Conservation (phyloP, 1,140 invertebrate genomes). For the Lasioglossum baleicum region DNA sequence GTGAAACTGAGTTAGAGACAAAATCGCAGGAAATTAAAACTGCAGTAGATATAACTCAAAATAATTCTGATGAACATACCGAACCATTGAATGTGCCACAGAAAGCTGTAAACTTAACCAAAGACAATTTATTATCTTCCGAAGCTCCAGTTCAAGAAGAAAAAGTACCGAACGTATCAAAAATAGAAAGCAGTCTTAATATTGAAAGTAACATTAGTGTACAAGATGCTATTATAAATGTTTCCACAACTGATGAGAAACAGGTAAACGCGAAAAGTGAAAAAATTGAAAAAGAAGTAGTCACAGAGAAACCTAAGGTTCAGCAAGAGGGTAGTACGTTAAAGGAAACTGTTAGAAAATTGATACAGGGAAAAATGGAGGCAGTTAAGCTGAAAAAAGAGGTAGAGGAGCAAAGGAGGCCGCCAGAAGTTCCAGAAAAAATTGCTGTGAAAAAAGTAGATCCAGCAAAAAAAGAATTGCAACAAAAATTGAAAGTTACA, state of each 20-base stretch:
- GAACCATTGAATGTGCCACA: not conserved
- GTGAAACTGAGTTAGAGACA: slow-evolving; percentile 9
- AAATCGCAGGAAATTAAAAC: not conserved
- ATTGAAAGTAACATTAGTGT: slow-evolving; percentile 18
- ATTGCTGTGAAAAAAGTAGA: slow-evolving; percentile 33
- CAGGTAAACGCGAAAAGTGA: slow-evolving; percentile 17
- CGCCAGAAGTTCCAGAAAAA: slow-evolving; percentile 51
- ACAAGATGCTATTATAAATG: slow-evolving; percentile 28
- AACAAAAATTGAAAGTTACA: slow-evolving; percentile 56
- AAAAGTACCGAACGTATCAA: not conserved
- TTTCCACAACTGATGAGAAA: slow-evolving; percentile 2
- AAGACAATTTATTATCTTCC: slow-evolving; percentile 11
- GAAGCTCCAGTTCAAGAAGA: slow-evolving; percentile 11
- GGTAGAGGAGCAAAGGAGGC: slow-evolving; percentile 30
- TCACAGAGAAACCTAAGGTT: slow-evolving; percentile 37
- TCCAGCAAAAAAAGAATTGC: slow-evolving; percentile 35
- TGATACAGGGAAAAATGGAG: slow-evolving; percentile 73
- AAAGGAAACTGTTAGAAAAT: slow-evolving; percentile 74
- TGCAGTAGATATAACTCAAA: not conserved
- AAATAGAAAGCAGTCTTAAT: slow-evolving; percentile 13
- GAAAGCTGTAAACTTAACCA: not conserved
- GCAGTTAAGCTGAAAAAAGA: slow-evolving; percentile 66
- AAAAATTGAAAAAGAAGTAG: slow-evolving; percentile 4
- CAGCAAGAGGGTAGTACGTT: slow-evolving; percentile 57
- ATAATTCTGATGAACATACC: not conserved